Evolutionary conservation across 2,888 invertebrate genomes (phyloP), one percentile per base, ranked within the genome.

Genomic region (Teleogryllus oceanicus): DNA sequence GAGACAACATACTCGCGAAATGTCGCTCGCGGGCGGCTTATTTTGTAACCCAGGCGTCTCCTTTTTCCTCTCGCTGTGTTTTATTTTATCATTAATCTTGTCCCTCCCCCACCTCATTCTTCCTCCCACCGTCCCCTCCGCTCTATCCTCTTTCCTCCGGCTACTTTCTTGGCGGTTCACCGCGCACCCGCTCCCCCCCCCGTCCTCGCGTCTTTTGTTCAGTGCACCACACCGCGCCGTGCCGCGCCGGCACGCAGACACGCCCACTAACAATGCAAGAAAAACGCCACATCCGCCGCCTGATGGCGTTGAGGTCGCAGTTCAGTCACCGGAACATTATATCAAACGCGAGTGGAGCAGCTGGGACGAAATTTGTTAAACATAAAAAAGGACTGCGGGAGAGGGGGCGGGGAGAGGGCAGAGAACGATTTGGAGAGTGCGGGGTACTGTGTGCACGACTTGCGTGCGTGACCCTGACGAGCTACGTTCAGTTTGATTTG

Each of bases 1-100:
- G 62, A 62, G 62, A 62, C 62, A 62, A 62, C 62, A 62, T 62
- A 62, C 62, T 62, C 62, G 62, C 62, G n/a, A 62, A 62, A 62
- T 62, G 62, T 62, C 62, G 62, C 62, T 62, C 62, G 62, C 12
- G n/a, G 8, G n/a, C 8, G 62, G 62, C 62, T n/a, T 62, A 62
- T 62, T 62, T 62, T 62, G 16, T 62, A n/a, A 62, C 16, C 62
- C n/a, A 62, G n/a, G 16, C 16, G 62, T 62, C 62, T 62, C 16
- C n/a, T 62, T 62, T 62, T 62, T n/a, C n/a, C n/a, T 62, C 16
- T 1, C 62, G 62, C n/a, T 18, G 62, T 62, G 62, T 62, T 62
- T 62, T 62, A 62, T 62, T 62, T 62, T 62, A 62, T 62, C 62
- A 62, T 62, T 62, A 62, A 62, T 62, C 62, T 62, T 62, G 16